These are phyloP conservation scores for Raja brachyura DNA, from an alignment of 2,113 vertebrate genomes.

Conservation along the genomic window DNA sequence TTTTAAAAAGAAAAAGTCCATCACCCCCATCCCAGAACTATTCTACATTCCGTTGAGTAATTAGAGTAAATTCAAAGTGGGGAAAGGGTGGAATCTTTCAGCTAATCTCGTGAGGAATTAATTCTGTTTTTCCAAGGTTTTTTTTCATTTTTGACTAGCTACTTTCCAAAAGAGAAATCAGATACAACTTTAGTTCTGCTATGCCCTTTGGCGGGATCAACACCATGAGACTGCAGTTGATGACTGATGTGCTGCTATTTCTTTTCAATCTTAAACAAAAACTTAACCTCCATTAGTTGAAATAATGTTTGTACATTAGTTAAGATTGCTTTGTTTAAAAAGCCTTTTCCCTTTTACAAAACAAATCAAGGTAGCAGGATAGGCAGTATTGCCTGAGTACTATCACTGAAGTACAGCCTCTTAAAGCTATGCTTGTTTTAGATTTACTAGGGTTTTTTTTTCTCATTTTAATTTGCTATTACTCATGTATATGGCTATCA, in stretches of 20 bases:
- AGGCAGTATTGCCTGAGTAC: neutral
- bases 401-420: slow-evolving; percentile 53
- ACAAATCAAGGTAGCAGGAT: neutral
- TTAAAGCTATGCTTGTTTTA: slow-evolving; percentile 63
- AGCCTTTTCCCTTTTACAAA: slow-evolving; percentile 31
- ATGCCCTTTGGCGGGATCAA: slow-evolving; percentile 45
- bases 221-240: slow-evolving; percentile 66
- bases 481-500: slow-evolving; percentile 72
- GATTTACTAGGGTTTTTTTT: slow-evolving; percentile 53
- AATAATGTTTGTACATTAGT: slow-evolving; percentile 63
- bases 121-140: neutral
- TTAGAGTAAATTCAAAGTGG: slow-evolving; percentile 1
- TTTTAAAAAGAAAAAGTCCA: neutral
- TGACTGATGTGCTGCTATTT: slow-evolving; percentile 70
- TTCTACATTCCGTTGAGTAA: neutral
- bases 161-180: neutral
- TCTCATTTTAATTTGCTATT: slow-evolving; percentile 67
- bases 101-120: neutral
- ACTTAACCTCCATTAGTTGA: slow-evolving; percentile 58
- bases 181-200: slow-evolving; percentile 10
- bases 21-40: neutral
- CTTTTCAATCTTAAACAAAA: slow-evolving; percentile 47
- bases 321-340: slow-evolving; percentile 60
- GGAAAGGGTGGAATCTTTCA: neutral
- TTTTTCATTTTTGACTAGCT: neutral